Conservation (phyloP, 2,113 vertebrate genomes). For the Stigmatopora argus region DNA sequence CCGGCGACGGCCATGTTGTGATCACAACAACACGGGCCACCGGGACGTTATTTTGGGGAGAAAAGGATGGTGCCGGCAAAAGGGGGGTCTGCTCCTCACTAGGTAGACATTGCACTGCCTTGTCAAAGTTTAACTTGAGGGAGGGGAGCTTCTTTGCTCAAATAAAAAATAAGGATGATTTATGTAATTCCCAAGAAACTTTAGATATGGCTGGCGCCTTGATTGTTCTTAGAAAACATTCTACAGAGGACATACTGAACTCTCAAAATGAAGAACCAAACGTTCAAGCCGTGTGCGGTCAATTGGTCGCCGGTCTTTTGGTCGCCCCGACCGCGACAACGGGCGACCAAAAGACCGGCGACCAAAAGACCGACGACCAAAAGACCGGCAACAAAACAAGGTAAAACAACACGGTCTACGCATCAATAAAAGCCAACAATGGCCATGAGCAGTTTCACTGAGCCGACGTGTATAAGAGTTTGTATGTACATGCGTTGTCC, state of each 20-base stretch:
- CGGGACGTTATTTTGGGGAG: conserved; percentile 6
- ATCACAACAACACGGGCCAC: conserved; percentile 60
- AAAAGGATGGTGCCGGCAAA: neutral
- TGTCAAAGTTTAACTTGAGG: conserved; percentile 22
- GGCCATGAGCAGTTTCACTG: too few species aligned
- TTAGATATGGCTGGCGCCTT: neutral
- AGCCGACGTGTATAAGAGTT: too few species aligned
- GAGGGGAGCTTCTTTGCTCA: conserved; percentile 39
- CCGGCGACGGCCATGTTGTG: conserved; percentile 60
- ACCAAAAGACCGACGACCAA: too few species aligned
- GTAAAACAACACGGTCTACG: too few species aligned
- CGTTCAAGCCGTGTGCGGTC: too few species aligned
- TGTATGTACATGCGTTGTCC: too few species aligned
- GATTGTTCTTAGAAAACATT: neutral
- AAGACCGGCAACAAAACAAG: too few species aligned
- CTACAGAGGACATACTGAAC: neutral
- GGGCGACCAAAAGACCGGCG: too few species aligned
- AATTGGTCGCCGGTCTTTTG: too few species aligned
- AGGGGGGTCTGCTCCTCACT: conserved; percentile 29
- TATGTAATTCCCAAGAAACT: neutral
- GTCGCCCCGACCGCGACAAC: too few species aligned
- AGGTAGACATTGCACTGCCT: conserved; percentile 58
- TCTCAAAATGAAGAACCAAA: neutral
- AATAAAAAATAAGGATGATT: conserved; percentile 25
- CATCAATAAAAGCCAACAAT: too few species aligned